A percentile compares a stretch with the other conserved stretches of the same genome.
phyloP scores from a whole-genome alignment of 2,797 vertebrate genomes.

The Okamejei kenojei region DNA sequence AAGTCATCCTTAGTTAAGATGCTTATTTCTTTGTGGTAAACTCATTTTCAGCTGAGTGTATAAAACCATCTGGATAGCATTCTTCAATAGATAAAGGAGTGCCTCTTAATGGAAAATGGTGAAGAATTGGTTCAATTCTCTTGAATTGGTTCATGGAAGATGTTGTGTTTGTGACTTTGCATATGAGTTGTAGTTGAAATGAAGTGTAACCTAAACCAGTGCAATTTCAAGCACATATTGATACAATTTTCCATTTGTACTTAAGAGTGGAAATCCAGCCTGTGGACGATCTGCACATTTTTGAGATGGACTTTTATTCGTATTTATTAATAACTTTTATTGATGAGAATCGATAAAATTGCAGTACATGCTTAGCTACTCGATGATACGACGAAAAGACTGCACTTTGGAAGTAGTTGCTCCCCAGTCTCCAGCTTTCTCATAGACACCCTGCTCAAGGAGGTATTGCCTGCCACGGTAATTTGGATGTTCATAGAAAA shows the following conservation, averaged over 20 bases:
- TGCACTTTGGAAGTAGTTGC: constrained; percentile 68
- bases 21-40: not conserved
- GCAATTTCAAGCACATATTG: not conserved
- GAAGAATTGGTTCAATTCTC: not conserved
- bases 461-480: constrained; percentile 82
- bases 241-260: not conserved
- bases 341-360: not conserved
- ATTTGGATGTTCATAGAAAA: constrained; percentile 85
- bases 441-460: constrained; percentile 83
- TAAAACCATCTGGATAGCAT: not conserved
- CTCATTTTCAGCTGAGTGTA: not conserved
- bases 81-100: not conserved
- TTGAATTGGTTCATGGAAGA: not conserved
- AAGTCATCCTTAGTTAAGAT: not conserved
- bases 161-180: not conserved
- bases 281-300: not conserved
- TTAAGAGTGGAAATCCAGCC: not conserved
- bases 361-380: constrained; percentile 49
- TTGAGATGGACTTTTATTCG: not conserved
- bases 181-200: not conserved
- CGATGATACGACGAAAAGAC: constrained; percentile 73
- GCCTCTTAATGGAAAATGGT: not conserved
- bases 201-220: not conserved
- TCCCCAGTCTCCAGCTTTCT: constrained; percentile 79
- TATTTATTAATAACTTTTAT: not conserved